Conservation (phyloP, 2,888 invertebrate genomes). For the Ariolimax columbianus region DNA sequence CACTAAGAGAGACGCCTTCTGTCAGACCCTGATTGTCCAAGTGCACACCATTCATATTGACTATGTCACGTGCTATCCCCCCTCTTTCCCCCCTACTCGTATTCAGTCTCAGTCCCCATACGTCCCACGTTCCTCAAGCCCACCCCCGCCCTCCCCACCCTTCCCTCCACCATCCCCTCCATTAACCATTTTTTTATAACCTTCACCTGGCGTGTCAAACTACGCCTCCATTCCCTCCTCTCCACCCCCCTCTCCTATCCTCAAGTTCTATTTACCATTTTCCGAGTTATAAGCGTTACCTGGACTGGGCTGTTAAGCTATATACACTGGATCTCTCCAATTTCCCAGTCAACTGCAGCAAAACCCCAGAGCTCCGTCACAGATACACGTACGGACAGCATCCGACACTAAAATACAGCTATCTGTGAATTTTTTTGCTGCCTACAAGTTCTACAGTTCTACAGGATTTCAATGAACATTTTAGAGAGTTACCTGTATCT, state of each 20-base stretch:
- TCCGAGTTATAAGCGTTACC: not conserved
- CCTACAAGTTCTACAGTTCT: not conserved
- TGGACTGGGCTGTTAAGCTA: not conserved
- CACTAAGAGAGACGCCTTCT: not conserved
- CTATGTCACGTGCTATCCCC: not conserved
- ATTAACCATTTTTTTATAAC: not conserved
- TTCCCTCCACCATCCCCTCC: not conserved
- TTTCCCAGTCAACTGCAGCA: not conserved
- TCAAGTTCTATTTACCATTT: not conserved
- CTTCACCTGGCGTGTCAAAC: slow-evolving; percentile 4
- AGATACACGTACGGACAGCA: not conserved
- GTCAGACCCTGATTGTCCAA: slow-evolving; percentile 3
- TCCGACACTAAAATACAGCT: not conserved
- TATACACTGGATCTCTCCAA: not conserved
- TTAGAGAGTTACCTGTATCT: not conserved
- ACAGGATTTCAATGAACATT: slow-evolving; percentile 3
- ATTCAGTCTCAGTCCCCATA: not conserved
- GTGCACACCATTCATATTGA: slow-evolving; percentile 17
- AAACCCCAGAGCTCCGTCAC: not conserved
- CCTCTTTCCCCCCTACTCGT: not conserved
- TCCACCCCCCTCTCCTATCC: not conserved
- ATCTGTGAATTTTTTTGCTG: not conserved
- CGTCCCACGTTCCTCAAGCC: not conserved
- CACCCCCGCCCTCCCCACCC: not conserved
- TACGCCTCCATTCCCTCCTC: not conserved